These are phyloP conservation scores for Nowickia ferox DNA, from an alignment of 2,888 invertebrate species.

Conservation along the genomic window DNA sequence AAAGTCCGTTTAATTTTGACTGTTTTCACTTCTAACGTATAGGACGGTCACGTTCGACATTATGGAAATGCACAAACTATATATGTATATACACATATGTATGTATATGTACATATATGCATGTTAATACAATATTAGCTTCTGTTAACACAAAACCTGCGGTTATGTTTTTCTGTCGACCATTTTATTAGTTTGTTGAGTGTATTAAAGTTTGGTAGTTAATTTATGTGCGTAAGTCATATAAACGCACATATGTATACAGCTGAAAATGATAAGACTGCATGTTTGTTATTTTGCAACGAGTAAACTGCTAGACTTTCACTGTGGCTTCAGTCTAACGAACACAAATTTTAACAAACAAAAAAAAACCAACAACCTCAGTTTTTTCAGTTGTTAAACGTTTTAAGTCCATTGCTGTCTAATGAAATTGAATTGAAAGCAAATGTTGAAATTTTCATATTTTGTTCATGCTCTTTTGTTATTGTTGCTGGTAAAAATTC, in stretches of 20 bases:
- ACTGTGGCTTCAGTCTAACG: slow-evolving; percentile 10
- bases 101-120: neutral
- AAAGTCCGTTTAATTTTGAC: too few species aligned
- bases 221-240: slow-evolving; percentile 37
- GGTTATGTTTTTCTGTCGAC: slow-evolving; percentile 27
- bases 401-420: slow-evolving; percentile 43
- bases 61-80: too few species aligned
- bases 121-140: slow-evolving; percentile 22
- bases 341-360: too few species aligned
- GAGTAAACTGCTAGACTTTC: neutral
- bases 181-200: slow-evolving; percentile 49
- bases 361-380: too few species aligned
- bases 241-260: too few species aligned
- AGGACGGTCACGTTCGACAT: too few species aligned
- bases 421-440: slow-evolving; percentile 58
- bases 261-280: neutral
- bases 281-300: neutral
- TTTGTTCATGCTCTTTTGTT: slow-evolving; percentile 5
- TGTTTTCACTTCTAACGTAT: too few species aligned
- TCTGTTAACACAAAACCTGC: slow-evolving; percentile 37
- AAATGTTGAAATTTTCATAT: slow-evolving; percentile 10
- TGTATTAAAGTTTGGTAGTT: slow-evolving; percentile 39
- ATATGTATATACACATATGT: neutral
- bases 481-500: slow-evolving; percentile 28
- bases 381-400: slow-evolving; percentile 37